A percentile compares a stretch with the other conserved stretches of the same genome.
These are phyloP conservation scores for Crenichthys baileyi DNA, from an alignment of 2,797 vertebrate genomes.

Conservation along the genomic window DNA sequence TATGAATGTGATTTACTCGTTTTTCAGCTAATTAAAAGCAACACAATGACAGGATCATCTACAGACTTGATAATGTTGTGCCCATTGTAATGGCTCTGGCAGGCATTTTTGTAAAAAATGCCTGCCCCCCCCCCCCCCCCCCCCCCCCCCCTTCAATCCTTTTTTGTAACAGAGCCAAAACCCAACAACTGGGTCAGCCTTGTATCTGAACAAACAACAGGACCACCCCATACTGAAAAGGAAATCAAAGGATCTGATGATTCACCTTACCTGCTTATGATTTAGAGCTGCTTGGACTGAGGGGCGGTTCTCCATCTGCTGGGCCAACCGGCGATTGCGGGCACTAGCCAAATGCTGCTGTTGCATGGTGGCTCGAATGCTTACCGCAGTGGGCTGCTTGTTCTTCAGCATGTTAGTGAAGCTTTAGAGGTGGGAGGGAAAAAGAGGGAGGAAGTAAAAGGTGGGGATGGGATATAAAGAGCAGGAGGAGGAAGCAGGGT, in stretches of 20 bases:
- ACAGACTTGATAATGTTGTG: too few relatives aligned
- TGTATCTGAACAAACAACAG: background rate
- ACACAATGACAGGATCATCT: too few relatives aligned
- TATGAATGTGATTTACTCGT: too few relatives aligned
- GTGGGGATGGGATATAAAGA: slow-evolving; percentile 68
- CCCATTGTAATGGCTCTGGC: too few relatives aligned
- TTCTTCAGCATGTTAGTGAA: slow-evolving; percentile 99
- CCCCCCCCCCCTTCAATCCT: background rate
- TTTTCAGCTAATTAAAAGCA: too few relatives aligned
- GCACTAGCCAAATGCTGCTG: slow-evolving; percentile 98
- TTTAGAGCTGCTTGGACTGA: slow-evolving; percentile 97
- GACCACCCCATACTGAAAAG: too few relatives aligned
- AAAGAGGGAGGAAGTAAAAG: slow-evolving; percentile 71
- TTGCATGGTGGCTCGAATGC: slow-evolving; percentile 97
- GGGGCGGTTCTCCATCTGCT: slow-evolving; percentile 99
- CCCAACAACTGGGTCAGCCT: background rate
- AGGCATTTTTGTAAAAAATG: too few relatives aligned
- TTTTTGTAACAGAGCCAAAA: background rate
- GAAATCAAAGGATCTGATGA: background rate
- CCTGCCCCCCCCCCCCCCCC: too few relatives aligned
- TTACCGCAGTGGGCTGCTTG: slow-evolving; percentile 97
- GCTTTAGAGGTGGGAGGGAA: slow-evolving; percentile 88
- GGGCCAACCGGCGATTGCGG: slow-evolving; percentile 96
- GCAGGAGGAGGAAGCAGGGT: slow-evolving; percentile 77
- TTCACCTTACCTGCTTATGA: slow-evolving; percentile 91